Conservation (phyloP, 2,888 invertebrate genomes). For the Leptarthrus brevirostris region DNA sequence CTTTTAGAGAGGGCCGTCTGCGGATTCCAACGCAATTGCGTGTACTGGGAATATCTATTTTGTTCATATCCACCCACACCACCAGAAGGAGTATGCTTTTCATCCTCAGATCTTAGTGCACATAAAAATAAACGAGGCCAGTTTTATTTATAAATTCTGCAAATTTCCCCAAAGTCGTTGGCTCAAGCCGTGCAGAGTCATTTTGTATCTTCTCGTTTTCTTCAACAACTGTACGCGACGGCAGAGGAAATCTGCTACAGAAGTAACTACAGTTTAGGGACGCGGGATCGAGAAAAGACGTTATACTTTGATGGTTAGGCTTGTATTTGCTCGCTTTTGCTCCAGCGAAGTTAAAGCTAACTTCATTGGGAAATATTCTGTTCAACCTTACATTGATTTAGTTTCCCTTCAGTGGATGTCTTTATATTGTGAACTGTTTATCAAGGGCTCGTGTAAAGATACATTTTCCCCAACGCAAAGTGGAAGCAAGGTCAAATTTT, state of each 20-base stretch:
- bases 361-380: too few species aligned
- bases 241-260: not conserved
- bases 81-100: not conserved
- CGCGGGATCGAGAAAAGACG: not conserved
- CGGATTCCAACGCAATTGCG: not conserved
- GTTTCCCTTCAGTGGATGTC: too few species aligned
- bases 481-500: too few species aligned
- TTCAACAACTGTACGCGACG: not conserved
- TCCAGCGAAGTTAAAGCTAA: not conserved
- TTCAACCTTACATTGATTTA: too few species aligned
- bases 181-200: not conserved
- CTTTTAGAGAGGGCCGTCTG: not conserved
- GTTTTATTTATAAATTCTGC: slow-evolving; percentile 27
- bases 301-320: not conserved
- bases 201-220: not conserved
- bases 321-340: not conserved
- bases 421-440: too few species aligned
- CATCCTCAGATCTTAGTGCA: not conserved
- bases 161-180: not conserved
- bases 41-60: not conserved
- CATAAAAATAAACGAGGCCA: slow-evolving; percentile 33
- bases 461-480: too few species aligned
- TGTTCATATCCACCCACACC: not conserved
- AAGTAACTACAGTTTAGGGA: not conserved
- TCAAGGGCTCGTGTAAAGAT: too few species aligned